phyloP scores from a whole-genome alignment of 1,140 invertebrate genomes.

The Diabrotica virgifera region DNA sequence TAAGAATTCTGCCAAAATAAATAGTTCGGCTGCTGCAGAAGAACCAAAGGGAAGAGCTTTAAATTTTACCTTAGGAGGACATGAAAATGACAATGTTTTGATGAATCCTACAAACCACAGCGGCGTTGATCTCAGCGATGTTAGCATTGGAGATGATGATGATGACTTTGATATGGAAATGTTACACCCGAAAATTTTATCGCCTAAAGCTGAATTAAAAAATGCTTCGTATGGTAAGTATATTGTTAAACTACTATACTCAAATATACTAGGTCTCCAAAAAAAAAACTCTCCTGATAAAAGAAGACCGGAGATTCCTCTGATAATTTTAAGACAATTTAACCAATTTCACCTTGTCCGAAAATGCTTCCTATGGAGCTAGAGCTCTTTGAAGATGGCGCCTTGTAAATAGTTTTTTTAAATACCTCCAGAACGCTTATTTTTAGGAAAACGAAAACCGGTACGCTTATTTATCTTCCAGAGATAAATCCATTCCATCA shows the following conservation, averaged over 20 bases:
- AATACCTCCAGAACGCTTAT: no score
- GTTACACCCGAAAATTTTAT: slow-evolving; percentile 41
- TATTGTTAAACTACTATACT: background rate
- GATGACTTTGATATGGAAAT: slow-evolving; percentile 49
- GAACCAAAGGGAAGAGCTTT: slow-evolving; percentile 40
- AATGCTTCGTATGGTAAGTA: slow-evolving; percentile 28
- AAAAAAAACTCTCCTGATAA: no score
- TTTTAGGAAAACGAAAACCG: no score
- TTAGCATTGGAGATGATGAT: slow-evolving; percentile 65
- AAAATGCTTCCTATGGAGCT: no score
- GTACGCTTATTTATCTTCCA: no score
- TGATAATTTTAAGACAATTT: no score
- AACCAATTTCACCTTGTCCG: no score
- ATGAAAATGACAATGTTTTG: slow-evolving; percentile 27
- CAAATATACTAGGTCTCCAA: no score
- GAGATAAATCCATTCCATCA: no score
- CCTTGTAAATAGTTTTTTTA: no score
- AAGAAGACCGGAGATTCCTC: no score
- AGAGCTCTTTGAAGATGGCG: no score
- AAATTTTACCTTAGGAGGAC: slow-evolving; percentile 39
- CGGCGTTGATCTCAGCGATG: slow-evolving; percentile 58
- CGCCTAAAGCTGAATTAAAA: slow-evolving; percentile 37
- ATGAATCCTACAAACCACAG: slow-evolving; percentile 24
- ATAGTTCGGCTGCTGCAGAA: slow-evolving; percentile 7
- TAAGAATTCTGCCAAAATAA: background rate